phyloP scores from a whole-genome alignment of 2,888 invertebrate species.

The Drosophila helvetica region DNA sequence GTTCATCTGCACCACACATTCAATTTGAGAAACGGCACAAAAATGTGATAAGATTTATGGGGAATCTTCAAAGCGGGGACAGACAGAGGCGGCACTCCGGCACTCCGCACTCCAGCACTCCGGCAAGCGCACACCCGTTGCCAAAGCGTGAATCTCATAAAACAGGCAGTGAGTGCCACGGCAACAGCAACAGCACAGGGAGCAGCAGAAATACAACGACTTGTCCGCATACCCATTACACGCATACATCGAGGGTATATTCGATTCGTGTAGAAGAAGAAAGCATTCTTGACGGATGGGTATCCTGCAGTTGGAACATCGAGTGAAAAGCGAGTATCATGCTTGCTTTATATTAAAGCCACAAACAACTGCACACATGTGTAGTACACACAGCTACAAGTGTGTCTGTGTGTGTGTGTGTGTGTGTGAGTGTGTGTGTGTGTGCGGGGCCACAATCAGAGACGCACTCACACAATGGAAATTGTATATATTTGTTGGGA shows the following conservation, averaged over 20 bases:
- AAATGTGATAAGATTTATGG: conserved; percentile 64
- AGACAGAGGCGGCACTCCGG: too few species aligned
- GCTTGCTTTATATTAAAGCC: background rate
- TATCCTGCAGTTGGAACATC: background rate
- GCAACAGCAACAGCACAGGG: background rate
- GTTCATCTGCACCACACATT: conserved; percentile 52
- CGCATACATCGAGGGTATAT: background rate
- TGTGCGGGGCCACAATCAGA: conserved; percentile 32
- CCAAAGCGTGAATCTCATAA: conserved; percentile 41
- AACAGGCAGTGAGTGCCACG: conserved; percentile 37
- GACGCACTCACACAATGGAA: conserved; percentile 12
- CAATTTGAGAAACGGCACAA: conserved; percentile 55
- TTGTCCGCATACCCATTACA: background rate
- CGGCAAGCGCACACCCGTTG: conserved; percentile 15
- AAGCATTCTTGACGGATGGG: too few species aligned
- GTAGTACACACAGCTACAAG: conserved; percentile 12
- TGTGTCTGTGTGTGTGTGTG: conserved; percentile 5
- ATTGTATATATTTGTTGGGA: conserved; percentile 34
- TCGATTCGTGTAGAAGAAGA: background rate
- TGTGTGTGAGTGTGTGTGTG: background rate
- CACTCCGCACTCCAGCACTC: too few species aligned
- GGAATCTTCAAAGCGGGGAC: conserved; percentile 16
- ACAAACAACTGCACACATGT: background rate
- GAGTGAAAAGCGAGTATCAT: too few species aligned
- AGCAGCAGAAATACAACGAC: conserved; percentile 5